These are phyloP conservation scores for Pelagia noctiluca DNA, from an alignment of 30 jellyfish, hydroid and myxozoan species.

Conservation along the genomic window DNA sequence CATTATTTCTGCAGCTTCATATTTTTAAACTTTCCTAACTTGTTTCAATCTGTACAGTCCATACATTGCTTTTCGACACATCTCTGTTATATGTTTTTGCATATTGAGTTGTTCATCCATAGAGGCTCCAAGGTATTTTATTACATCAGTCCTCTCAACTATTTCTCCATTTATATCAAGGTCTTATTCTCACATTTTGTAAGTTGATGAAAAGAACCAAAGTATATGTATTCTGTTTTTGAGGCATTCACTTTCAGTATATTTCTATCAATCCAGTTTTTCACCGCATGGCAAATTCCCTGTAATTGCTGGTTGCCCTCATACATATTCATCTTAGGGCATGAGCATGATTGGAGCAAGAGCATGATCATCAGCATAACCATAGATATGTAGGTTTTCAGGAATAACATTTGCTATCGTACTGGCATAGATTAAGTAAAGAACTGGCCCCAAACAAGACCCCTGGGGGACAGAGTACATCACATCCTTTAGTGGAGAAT, in stretches of 20 bases:
- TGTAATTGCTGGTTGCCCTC: slow-evolving; percentile 19
- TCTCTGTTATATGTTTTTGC: slow-evolving; percentile 28
- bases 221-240: slow-evolving; percentile 17
- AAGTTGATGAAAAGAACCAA: slow-evolving; percentile 36
- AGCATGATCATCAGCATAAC: slow-evolving; percentile 21
- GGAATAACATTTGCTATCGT: neutral
- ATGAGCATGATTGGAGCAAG: too few relatives aligned
- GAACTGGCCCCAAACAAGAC: slow-evolving; percentile 26
- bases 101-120: too few relatives aligned
- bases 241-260: too few relatives aligned
- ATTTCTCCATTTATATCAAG: slow-evolving; percentile 10
- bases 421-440: slow-evolving; percentile 26
- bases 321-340: slow-evolving; percentile 13
- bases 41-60: slow-evolving; percentile 50
- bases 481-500: too few relatives aligned
- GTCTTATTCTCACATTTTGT: slow-evolving; percentile 28
- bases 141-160: too few relatives aligned
- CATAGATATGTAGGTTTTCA: slow-evolving; percentile 14
- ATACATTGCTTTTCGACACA: slow-evolving; percentile 29
- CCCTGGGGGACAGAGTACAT: slow-evolving; percentile 4
- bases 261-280: too few relatives aligned
- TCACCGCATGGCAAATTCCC: too few relatives aligned
- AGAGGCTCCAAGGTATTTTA: too few relatives aligned
- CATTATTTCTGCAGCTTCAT: slow-evolving; percentile 42
- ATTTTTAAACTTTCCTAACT: slow-evolving; percentile 24